Evolutionary conservation across 2,113 vertebrate species (phyloP), one percentile per base, ranked within the genome.

Genomic region (Tupaia tana): DNA sequence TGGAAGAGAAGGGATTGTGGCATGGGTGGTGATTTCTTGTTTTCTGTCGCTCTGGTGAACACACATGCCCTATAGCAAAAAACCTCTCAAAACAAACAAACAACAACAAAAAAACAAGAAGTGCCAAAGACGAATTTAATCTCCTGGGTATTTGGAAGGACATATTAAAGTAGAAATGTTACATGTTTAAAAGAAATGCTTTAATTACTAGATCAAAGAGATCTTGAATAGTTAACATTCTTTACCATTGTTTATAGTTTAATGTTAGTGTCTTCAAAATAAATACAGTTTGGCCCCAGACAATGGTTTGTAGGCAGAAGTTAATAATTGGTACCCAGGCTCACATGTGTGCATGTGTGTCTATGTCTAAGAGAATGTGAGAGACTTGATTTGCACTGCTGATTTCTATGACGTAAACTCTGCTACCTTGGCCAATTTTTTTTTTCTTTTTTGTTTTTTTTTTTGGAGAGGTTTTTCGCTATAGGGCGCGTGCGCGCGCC

Each of bases 261-360:
- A 84, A 27, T 71, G 52, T 29, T 84, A 58, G 8, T 85, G 70
- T 66, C 81, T 89, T 88, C 77, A 18, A 84, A 84, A 69, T 66
- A 66, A 85, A 34, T 73, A 52, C 3, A 11, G 4, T 83, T 91
- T 80, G 66, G 27, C 34, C 64, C 18, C 6, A 93, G 88, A 34
- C 31, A 43, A 22, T 56, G 34, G 52, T 11, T 20, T 79, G 19
- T 27, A 82, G 43, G 19, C 52, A 15, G 67, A 25, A 54, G 56
- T 84, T 67, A 77, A 54, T 27, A 8, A 18, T 8, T 14, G 3
- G 14, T 15, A 61, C 27, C 31, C 5, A 24, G 31, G 43, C 6
- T 2, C 1, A 4, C 4, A 3, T 80, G 52, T 27, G 12, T n/a
- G 31, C 9, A 2, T 8, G 0, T 54, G 71, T 18, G 0, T 16